Conservation (phyloP, 2,113 vertebrate species). For the Tinamus guttatus region DNA sequence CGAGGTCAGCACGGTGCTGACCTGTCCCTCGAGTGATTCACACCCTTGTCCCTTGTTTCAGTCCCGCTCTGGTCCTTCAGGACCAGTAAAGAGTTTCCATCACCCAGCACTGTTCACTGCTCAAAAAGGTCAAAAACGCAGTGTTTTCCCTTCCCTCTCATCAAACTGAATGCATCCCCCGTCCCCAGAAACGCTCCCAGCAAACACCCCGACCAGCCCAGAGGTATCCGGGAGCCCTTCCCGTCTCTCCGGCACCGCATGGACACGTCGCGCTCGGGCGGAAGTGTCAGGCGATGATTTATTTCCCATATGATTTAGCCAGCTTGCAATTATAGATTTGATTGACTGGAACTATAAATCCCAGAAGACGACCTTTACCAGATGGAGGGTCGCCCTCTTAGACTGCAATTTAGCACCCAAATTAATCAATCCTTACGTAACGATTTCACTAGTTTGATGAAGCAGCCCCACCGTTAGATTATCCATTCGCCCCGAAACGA, state of each 20-base stretch:
- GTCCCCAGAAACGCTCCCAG: accelerated
- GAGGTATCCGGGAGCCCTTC: neutral
- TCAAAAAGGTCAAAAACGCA: neutral
- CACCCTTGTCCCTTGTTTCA: neutral
- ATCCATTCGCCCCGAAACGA: neutral
- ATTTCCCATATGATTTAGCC: slow-evolving; percentile 1
- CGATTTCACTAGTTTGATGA: slow-evolving; percentile 33
- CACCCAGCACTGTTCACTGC: neutral
- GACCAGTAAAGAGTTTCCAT: neutral
- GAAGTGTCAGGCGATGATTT: neutral
- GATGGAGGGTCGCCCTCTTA: neutral
- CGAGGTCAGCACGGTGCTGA: neutral
- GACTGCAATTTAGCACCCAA: slow-evolving; percentile 39
- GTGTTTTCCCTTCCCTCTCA: neutral
- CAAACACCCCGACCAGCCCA: neutral
- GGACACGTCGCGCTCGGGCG: neutral
- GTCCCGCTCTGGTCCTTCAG: neutral
- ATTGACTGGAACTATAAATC: slow-evolving; percentile 28
- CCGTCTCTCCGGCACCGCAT: accelerated
- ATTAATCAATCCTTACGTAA: slow-evolving; percentile 45
- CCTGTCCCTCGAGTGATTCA: neutral
- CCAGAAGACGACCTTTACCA: neutral
- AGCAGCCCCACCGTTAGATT: neutral
- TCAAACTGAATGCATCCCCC: neutral
- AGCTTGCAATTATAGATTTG: slow-evolving; percentile 18